Percentiles rank a stretch among this genome's conserved stretches.
These are phyloP conservation scores for Chalcosyrphus nemorum DNA, from an alignment of 2,888 invertebrate genomes.

Conservation along the genomic window DNA sequence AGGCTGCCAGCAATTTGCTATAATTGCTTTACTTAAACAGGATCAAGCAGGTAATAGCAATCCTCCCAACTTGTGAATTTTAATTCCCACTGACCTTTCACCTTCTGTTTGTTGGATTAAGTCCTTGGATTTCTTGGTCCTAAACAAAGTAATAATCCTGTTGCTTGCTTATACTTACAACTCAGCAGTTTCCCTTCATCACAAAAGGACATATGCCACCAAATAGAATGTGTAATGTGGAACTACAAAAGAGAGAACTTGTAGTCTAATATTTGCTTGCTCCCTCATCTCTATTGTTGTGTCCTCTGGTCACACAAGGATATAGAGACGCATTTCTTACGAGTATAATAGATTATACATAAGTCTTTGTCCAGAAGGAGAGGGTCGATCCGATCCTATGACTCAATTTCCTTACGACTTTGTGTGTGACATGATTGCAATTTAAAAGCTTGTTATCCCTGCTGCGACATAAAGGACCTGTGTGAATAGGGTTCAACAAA, in stretches of 20 bases:
- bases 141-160: conserved; percentile 57
- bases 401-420: conserved; percentile 42
- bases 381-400: conserved; percentile 23
- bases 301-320: conserved; percentile 23
- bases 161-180: conserved; percentile 41
- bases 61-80: conserved; percentile 39
- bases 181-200: neutral
- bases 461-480: conserved; percentile 21
- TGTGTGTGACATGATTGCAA: conserved; percentile 68
- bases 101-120: conserved; percentile 32
- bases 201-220: neutral
- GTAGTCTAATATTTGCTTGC: conserved; percentile 5
- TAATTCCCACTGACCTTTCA: conserved; percentile 59
- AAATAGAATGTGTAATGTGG: conserved; percentile 22
- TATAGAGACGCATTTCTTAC: conserved; percentile 17
- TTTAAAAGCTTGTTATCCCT: conserved; percentile 65
- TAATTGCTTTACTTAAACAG: conserved; percentile 65
- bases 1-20: conserved; percentile 49
- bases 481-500: conserved; percentile 37
- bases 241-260: conserved; percentile 30
- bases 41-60: conserved; percentile 32
- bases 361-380: conserved; percentile 31
- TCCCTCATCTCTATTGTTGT: conserved; percentile 22
- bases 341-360: conserved; percentile 23
- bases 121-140: conserved; percentile 32